A percentile compares a stretch with the other conserved stretches of the same genome.
These are phyloP conservation scores for Drosophila basisetae DNA, from an alignment of 2,888 invertebrate genomes.

Conservation along the genomic window DNA sequence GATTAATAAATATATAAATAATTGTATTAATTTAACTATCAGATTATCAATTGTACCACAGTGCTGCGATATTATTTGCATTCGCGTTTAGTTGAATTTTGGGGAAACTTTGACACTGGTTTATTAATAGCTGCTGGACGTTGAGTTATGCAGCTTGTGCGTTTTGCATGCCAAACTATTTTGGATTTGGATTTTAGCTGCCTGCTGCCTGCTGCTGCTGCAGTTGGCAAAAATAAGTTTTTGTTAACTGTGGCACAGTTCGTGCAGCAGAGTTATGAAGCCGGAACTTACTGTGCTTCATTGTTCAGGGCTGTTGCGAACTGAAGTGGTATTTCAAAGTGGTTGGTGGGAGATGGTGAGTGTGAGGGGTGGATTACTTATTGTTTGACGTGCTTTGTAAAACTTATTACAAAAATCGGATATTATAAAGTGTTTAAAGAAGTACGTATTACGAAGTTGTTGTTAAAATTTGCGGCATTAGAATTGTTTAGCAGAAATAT, in stretches of 20 bases:
- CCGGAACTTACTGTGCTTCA: constrained; percentile 66
- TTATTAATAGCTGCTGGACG: constrained; percentile 73
- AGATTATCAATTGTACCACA: constrained; percentile 14
- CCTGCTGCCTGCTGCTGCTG: constrained; percentile 18
- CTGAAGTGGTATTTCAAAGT: constrained; percentile 10
- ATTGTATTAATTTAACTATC: neutral
- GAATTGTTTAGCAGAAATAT: neutral
- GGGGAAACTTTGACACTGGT: constrained; percentile 71
- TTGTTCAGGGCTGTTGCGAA: constrained; percentile 23
- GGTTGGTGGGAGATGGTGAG: neutral
- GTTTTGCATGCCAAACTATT: constrained; percentile 59
- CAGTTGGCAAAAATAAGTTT: constrained; percentile 45
- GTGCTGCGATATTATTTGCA: constrained; percentile 45
- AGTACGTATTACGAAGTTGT: neutral
- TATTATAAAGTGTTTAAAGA: constrained; percentile 2
- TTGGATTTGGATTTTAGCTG: constrained; percentile 44
- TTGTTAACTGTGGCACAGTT: constrained; percentile 45
- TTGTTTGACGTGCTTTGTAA: constrained; percentile 2
- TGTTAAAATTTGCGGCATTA: neutral
- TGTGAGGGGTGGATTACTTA: neutral
- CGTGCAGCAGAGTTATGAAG: constrained; percentile 55
- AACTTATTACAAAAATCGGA: neutral
- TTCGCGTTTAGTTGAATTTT: constrained; percentile 52
- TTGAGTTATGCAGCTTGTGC: constrained; percentile 51
- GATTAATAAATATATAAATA: neutral